Conservation (phyloP, 2,888 invertebrate species). For the Leptinotarsa juncta region DNA sequence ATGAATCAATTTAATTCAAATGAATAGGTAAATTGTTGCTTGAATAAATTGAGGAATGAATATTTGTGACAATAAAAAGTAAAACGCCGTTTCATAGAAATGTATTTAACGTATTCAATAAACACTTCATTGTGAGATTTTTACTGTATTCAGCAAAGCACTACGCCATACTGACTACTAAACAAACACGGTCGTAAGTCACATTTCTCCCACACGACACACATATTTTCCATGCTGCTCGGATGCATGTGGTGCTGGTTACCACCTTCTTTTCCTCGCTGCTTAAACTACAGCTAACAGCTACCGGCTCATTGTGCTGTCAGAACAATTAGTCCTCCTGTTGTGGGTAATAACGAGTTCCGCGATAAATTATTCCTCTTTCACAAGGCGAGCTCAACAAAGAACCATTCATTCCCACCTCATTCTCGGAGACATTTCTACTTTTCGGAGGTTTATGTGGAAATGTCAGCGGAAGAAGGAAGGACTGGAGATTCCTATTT, state of each 20-base stretch:
- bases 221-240: slow-evolving; percentile 1
- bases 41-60: too few relatives aligned
- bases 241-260: slow-evolving; percentile 13
- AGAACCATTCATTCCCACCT: slow-evolving; percentile 20
- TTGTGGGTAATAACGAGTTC: slow-evolving; percentile 29
- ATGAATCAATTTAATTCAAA: too few relatives aligned
- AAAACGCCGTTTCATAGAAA: too few relatives aligned
- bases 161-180: neutral
- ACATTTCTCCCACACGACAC: neutral
- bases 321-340: slow-evolving; percentile 33
- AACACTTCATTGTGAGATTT: too few relatives aligned
- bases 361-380: slow-evolving; percentile 28
- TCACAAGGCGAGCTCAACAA: slow-evolving; percentile 22
- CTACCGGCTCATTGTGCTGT: slow-evolving; percentile 32
- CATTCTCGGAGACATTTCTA: slow-evolving; percentile 3
- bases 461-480: neutral
- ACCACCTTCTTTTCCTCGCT: slow-evolving; percentile 16
- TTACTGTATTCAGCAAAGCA: too few relatives aligned
- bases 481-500: neutral
- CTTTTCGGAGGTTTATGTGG: slow-evolving; percentile 7
- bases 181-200: neutral
- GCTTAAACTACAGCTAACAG: slow-evolving; percentile 23
- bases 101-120: too few relatives aligned
- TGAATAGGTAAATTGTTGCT: too few relatives aligned
- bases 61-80: too few relatives aligned